Evolutionary conservation across 2,888 invertebrate species (phyloP), one percentile per base, ranked within the genome.

Genomic region (Camponotus fellah): DNA sequence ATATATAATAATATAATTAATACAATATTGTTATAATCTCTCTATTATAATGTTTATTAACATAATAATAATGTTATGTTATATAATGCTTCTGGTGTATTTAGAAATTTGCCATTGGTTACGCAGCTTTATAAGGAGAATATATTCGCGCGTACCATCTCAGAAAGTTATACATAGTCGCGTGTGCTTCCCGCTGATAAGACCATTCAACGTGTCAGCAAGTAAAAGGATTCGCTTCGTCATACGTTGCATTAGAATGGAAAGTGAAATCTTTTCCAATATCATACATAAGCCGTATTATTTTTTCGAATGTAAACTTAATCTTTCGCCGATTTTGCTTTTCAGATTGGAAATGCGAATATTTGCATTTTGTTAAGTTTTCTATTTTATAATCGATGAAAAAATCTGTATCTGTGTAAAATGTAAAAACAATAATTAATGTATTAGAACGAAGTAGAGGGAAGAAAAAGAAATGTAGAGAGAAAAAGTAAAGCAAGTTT

Each of bases 131-230:
- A 80, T 86, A 75, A 84, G 76, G 83, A 86, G 87, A 89, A 89
- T 91, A 91, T 88, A 86, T 88, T 91, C 86, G 84, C 85, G 86
- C 82, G 82, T 72, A 84, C 71, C 82, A 60, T 79, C 87, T 87
- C 72, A 77, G 85, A 83, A 88, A 85, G 82, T 91, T 80, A 49
- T 49, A 84, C 65, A 83, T 72, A 87, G 89, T 84, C 89, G 88
- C 87, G 92, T 91, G 91, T 92, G 91, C 89, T 85, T 69, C 79
- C 83, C 80, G 81, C 91, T 91, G 93, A 93, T 93, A 93, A 94
- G 92, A 89, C 86, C 80, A 88, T 89, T 88, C 88, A 86, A 74
- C 72, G 66, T 81, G 86, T 82, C 86, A 82, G 83, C 88, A 82
- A 76, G 40, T 81, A 62, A 81, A 79, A 72, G 74, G 65, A 81